Evolutionary conservation across 2,113 vertebrate species (phyloP).

Genomic region (Piprites chloris): DNA sequence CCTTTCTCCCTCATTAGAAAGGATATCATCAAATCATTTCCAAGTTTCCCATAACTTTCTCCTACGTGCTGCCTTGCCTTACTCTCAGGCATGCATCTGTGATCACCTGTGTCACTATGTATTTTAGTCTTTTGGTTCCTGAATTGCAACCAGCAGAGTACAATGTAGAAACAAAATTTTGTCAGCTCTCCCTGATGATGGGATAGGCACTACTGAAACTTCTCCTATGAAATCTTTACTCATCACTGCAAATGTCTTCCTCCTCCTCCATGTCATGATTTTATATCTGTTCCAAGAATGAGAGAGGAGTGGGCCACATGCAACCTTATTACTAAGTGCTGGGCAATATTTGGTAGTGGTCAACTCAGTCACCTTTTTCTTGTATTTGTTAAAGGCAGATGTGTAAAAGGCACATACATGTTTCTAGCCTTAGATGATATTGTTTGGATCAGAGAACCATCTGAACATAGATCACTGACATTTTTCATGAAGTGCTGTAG

Average conservation of each 20-base stretch:
- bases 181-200: neutral
- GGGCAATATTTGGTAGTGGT: neutral
- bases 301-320: neutral
- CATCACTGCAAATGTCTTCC: neutral
- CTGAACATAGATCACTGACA: neutral
- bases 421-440: neutral
- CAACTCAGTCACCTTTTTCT: neutral
- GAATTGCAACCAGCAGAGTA: neutral
- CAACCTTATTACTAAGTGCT: neutral
- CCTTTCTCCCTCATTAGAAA: neutral
- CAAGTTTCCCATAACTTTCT: neutral
- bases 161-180: neutral
- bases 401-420: neutral
- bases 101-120: neutral
- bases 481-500: neutral
- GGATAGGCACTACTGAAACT: neutral
- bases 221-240: neutral
- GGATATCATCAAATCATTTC: neutral
- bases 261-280: neutral
- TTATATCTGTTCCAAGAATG: neutral
- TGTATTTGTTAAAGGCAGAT: neutral
- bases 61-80: neutral
- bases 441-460: neutral
- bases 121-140: neutral
- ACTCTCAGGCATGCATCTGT: neutral